Evolutionary conservation across 2,113 vertebrate genomes (phyloP), one percentile per base, ranked within the genome.

Genomic region (Daphoenositta chrysoptera): DNA sequence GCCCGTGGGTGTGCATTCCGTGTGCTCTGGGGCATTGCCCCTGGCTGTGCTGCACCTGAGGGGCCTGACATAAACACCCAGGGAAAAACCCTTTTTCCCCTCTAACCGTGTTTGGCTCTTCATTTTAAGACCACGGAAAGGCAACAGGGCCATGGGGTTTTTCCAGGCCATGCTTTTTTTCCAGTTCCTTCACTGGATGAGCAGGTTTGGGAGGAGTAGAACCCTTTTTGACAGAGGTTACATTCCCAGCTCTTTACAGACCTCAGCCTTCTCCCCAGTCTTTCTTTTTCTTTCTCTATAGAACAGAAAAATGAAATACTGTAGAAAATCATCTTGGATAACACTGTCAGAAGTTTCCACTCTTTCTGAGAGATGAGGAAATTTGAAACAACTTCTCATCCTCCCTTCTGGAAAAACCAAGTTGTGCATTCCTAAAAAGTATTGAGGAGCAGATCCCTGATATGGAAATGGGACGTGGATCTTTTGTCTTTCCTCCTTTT

Each of bases 361-460:
- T 20, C 9, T 13, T 83, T 76, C 19, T 4, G 7, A 70, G 83
- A 65, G 17, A 30, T 17, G 45, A 68, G 57, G 31, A 83, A 76
- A 68, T 83, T 53, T 13, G 61, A 35, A 87, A 87, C 13, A 91
- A 54, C 31, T 87, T 82, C 60, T 65, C 48, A 57, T 13, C 27
- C 8, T 8, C 0, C 5, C 19, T 58, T 27, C 77, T 27, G 42
- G 54, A 68, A 54, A 47, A 64, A 44, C 5, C 42, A n/a, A 56
- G 16, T 4, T 35, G 28, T 64, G 26, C 0, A 0, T 18, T 83
- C 37, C 68, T 79, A 57, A 44, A 54, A 45, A 5, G 6, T 7
- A 6, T 5, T 11, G 30, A 81, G 51, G 44, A 61, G 33, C 15
- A 44, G 54, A 73, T 33, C 66, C 30, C 40, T 27, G 21, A 5